Evolutionary conservation across 2,888 invertebrate species (phyloP), one percentile per base, ranked within the genome.

Genomic region (Drosophila yooni): DNA sequence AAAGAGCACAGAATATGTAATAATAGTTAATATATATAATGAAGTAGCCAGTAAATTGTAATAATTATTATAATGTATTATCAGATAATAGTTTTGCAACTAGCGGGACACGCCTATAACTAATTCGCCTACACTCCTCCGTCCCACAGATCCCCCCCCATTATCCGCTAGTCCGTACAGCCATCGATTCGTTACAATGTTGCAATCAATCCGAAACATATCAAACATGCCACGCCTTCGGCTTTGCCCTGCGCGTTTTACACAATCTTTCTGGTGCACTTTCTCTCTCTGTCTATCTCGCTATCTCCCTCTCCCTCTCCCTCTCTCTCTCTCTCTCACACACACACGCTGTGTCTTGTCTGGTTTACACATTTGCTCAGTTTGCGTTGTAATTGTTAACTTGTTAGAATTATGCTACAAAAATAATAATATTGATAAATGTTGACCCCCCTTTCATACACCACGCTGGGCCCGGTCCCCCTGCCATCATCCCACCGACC

Each of bases 401-500:
- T 75, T 59, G 36, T 71, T 74, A 77, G 69, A 83, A 85, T 83
- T 83, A 83, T 80, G 85, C 83, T 83, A 85, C 69, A 70, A 83
- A 85, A 83, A 75, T 75, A 70, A 66, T 67, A 83, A 82, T 82
- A 83, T 83, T 83, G 83, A 80, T 83, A 82, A 75, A 80, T 78
- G 48, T 78, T 62, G 53, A 54, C 54, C 18, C 31, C n/a, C 25
- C 34, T 7, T 46, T 13, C 3, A 13, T 15, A 1, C 46, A 25
- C 2, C 7, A 15, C 21, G 4, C 0, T 15, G 21, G 46, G 25
- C 15, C 7, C 15, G 25, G 25, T 8, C 21, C 8, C 40, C 18
- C 27, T 13, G 38, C 13, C n/a, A n/a, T 29, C 38, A 15, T 29
- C 27, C n/a, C 29, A 38, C 7, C 38, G 38, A 54, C 11, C 27